A percentile compares a stretch with the other conserved stretches of the same genome.
Conservation (phyloP, 2,888 invertebrate genomes). For the Anoplius nigerrimus region DNA sequence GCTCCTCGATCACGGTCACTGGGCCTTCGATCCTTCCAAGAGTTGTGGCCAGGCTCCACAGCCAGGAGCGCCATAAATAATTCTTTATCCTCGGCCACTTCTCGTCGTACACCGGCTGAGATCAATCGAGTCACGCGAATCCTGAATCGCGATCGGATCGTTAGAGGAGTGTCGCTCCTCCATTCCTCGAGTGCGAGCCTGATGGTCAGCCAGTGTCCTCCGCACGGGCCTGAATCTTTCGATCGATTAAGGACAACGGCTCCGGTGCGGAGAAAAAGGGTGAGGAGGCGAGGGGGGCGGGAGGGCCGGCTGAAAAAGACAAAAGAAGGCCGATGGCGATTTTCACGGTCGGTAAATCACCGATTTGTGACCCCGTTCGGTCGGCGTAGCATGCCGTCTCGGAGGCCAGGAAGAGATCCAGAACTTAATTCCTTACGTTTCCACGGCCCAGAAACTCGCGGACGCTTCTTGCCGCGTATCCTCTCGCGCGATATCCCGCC, state of each 20-base stretch:
- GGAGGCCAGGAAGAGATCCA: slow-evolving; percentile 12
- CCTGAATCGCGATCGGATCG: no score
- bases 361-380: slow-evolving; percentile 41
- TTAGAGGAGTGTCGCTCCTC: no score
- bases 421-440: slow-evolving; percentile 59
- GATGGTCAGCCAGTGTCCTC: not conserved
- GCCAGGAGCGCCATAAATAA: no score
- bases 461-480: not conserved
- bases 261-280: not conserved
- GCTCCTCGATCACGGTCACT: no score
- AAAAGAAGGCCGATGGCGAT: slow-evolving; percentile 30
- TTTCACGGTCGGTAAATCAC: slow-evolving; percentile 48
- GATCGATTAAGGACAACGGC: slow-evolving; percentile 28
- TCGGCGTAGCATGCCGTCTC: slow-evolving; percentile 25
- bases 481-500: not conserved
- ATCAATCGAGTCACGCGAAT: no score
- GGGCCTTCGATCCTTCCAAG: no score
- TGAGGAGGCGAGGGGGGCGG: slow-evolving; percentile 24
- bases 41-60: no score
- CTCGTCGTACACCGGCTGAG: no score
- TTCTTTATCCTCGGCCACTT: no score
- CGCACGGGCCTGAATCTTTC: not conserved
- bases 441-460: slow-evolving; percentile 64
- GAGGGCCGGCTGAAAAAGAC: slow-evolving; percentile 18
- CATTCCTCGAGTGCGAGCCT: not conserved